Conservation (phyloP, 2,888 invertebrate genomes). For the Thelaira solivaga region DNA sequence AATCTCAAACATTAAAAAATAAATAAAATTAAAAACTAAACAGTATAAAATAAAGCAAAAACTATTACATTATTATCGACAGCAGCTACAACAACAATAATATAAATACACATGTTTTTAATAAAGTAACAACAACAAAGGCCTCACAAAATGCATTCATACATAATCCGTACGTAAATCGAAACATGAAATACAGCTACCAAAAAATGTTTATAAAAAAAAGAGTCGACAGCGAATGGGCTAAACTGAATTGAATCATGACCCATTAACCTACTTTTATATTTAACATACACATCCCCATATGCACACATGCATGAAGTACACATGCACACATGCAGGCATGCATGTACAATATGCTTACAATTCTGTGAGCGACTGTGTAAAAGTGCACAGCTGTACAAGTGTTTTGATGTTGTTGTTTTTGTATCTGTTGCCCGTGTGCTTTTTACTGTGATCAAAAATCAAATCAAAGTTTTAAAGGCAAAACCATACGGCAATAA, state of each 20-base stretch:
- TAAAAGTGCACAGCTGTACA: conserved; percentile 32
- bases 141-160: background rate
- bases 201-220: conserved; percentile 1
- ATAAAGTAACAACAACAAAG: background rate
- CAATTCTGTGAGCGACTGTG: conserved; percentile 3
- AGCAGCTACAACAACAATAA: conserved; percentile 3
- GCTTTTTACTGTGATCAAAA: conserved; percentile 18
- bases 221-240: conserved; percentile 39
- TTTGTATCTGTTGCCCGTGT: background rate
- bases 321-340: background rate
- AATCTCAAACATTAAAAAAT: background rate
- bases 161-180: background rate
- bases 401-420: conserved; percentile 7
- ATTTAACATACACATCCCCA: conserved; percentile 1
- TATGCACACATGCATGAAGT: background rate
- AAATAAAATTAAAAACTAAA: background rate
- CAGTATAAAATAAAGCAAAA: background rate
- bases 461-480: conserved; percentile 21
- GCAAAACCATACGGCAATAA: background rate
- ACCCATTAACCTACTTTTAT: conserved; percentile 72
- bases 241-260: conserved; percentile 75
- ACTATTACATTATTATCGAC: conserved; percentile 11
- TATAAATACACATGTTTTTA: background rate
- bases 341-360: background rate
- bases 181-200: conserved; percentile 40